Base-by-base conservation (phyloP, 2,888 invertebrate species). In the Acleris emargana region DNA sequence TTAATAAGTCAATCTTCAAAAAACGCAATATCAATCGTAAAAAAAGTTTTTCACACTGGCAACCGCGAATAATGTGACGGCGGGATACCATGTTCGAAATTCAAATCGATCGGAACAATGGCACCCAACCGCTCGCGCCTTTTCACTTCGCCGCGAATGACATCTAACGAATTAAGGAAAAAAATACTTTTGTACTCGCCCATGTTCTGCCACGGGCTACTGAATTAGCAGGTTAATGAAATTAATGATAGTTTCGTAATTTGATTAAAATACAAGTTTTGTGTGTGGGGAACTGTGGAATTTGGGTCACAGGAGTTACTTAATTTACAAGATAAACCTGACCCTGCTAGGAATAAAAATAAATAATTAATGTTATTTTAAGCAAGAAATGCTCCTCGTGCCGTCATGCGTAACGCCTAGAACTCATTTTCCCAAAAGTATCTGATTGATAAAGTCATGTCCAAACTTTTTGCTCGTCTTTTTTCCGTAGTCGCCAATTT, bases 61-160 rank as follows among this genome's bases (percentile, higher is more conserved):
- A 87, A 81, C 88, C 87, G 84, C 88, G 82, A 87, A 89, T 88
- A 91, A 90, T 83, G 80, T 80, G 86, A 80, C 91, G 69, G 79
- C 91, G 86, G 91, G 83, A 83, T 75, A 83, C 78, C 85, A 74
- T 74, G 79, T 88, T 89, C 84, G 74, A 83, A 88, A 87, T 89
- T 90, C 80, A 82, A 89, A 88, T 86, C 79, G 83, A 81, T 80
- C 79, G 76, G 75, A 84, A 91, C 91, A 91, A 92, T 83, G 85
- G 86, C 82, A 68, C 75, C 90, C 88, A 80, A 79, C 81, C 73
- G 91, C 82, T 89, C 83, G 83, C 86, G 86, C 86, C 86, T 83
- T 84, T 87, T 77, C 73, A 73, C 73, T 20, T 77, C 74, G 74
- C 77, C 77, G 77, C 76, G 78, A 91, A 88, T 89, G 88, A 88